Evolutionary conservation across 2,888 invertebrate species (phyloP).

Genomic region (Cryptus armator): DNA sequence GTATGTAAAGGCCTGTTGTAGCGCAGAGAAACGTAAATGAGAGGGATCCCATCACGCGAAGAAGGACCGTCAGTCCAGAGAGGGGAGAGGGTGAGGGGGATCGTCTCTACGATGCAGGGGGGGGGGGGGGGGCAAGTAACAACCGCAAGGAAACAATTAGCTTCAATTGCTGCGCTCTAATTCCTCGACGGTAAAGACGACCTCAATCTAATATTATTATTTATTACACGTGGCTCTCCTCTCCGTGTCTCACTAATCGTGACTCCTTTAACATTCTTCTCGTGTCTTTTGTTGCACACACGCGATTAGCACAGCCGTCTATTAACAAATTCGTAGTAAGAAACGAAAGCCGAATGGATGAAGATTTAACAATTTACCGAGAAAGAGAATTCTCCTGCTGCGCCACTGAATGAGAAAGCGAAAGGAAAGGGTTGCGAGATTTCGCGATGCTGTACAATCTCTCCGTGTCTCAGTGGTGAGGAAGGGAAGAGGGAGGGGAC

Average conservation of each 20-base stretch:
- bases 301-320: background rate
- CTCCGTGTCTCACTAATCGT: background rate
- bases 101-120: constrained; percentile 20
- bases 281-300: background rate
- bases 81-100: no score
- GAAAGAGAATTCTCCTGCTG: no score
- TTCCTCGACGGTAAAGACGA: constrained; percentile 60
- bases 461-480: no score
- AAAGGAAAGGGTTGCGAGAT: no score
- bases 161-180: constrained; percentile 69
- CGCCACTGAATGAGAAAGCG: no score
- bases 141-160: constrained; percentile 68
- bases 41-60: constrained; percentile 34
- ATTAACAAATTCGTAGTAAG: no score
- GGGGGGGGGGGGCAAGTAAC: constrained; percentile 40
- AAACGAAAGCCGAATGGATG: no score
- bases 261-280: background rate
- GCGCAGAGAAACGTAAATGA: constrained; percentile 35
- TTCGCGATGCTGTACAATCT: no score
- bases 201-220: constrained; percentile 69
- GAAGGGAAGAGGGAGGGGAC: background rate
- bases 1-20: constrained; percentile 16
- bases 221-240: constrained; percentile 45
- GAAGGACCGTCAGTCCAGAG: background rate
- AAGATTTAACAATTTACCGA: no score